A percentile compares a stretch with the other conserved stretches of the same genome.
These are phyloP conservation scores for Drosophila kurseongensis DNA, from an alignment of 1,140 invertebrate genomes.

Conservation along the genomic window DNA sequence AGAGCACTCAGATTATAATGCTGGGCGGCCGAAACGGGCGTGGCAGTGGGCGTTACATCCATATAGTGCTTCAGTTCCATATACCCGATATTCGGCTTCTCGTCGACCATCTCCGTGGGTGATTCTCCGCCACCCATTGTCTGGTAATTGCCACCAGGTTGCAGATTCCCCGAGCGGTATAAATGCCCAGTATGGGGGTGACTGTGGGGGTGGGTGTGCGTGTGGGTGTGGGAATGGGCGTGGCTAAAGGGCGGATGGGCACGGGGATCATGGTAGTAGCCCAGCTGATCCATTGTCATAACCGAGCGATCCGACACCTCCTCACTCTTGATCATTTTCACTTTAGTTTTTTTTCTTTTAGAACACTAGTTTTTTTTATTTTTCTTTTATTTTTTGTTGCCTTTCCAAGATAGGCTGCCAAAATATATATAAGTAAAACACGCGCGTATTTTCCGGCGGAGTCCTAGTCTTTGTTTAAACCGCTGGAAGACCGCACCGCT, in stretches of 20 bases:
- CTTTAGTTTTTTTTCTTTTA: neutral
- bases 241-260: slow-evolving; percentile 34
- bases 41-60: slow-evolving; percentile 46
- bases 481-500: slow-evolving; percentile 56
- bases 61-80: slow-evolving; percentile 80
- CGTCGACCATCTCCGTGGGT: slow-evolving; percentile 72
- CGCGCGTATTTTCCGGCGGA: slow-evolving; percentile 17
- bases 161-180: slow-evolving; percentile 65
- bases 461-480: slow-evolving; percentile 11
- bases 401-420: no score
- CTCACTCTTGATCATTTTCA: slow-evolving; percentile 82
- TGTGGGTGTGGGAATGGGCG: slow-evolving; percentile 35
- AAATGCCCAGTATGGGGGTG: slow-evolving; percentile 37
- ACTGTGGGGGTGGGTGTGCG: slow-evolving; percentile 37
- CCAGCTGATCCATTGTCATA: slow-evolving; percentile 60
- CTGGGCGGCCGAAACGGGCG: slow-evolving; percentile 46
- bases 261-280: slow-evolving; percentile 52
- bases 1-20: slow-evolving; percentile 58
- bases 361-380: neutral
- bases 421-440: slow-evolving; percentile 2
- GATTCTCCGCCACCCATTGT: slow-evolving; percentile 60
- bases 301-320: slow-evolving; percentile 66
- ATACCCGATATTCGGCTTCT: slow-evolving; percentile 73
- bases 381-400: slow-evolving; percentile 6
- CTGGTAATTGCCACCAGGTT: slow-evolving; percentile 65